phyloP scores from a whole-genome alignment of 1,140 invertebrate species.

The Yoshiicerus persimilis region DNA sequence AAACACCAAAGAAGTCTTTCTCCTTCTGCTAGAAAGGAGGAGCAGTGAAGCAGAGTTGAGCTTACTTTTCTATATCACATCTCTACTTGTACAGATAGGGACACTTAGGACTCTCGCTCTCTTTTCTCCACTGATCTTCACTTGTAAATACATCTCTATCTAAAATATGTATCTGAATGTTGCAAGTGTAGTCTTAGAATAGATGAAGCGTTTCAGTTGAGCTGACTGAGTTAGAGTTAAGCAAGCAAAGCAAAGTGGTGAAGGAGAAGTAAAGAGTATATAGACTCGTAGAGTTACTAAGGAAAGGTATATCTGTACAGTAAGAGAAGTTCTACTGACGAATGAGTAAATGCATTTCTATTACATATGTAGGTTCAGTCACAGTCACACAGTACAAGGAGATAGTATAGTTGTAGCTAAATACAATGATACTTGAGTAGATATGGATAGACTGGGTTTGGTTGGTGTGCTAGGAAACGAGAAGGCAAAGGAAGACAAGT shows the following conservation, averaged over 20 bases:
- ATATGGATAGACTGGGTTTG: neutral
- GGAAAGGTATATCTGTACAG: no score
- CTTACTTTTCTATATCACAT: neutral
- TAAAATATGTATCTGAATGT: neutral
- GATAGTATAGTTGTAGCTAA: neutral
- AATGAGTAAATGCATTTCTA: neutral
- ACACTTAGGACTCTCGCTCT: neutral
- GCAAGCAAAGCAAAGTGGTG: slow-evolving; percentile 16
- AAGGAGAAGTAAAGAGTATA: neutral
- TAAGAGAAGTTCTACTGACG: no score
- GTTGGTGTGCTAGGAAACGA: neutral
- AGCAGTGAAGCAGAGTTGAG: slow-evolving; percentile 1
- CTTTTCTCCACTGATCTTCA: neutral
- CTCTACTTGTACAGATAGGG: neutral
- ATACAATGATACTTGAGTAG: neutral
- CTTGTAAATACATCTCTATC: neutral
- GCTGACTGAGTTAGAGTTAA: neutral
- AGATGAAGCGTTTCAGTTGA: neutral
- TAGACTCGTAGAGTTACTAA: no score
- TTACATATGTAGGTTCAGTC: neutral
- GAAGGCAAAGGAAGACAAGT: neutral
- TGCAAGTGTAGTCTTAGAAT: neutral
- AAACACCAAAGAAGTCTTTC: slow-evolving; percentile 26
- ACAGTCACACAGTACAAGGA: neutral
- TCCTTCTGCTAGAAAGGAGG: neutral